phyloP scores from a whole-genome alignment of 1,140 invertebrate genomes.

The Dryas iulia region DNA sequence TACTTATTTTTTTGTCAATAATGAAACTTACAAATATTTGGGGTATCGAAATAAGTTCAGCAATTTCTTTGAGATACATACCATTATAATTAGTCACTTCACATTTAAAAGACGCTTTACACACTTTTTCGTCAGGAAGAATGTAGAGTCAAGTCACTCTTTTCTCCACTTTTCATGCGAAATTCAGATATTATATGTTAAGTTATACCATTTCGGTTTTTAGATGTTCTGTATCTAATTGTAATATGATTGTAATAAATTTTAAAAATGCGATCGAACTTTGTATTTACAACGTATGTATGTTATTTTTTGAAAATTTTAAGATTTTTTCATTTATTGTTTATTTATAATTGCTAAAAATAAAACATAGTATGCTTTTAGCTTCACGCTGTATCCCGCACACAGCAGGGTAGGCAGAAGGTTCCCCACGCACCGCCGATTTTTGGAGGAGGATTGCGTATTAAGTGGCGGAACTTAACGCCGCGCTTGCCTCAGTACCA shows the following conservation, averaged over 20 bases:
- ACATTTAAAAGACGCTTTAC: too few species aligned
- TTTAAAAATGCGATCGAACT: too few species aligned
- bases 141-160: too few species aligned
- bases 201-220: too few species aligned
- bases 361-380: background rate
- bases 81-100: too few species aligned
- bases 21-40: background rate
- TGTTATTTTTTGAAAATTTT: background rate
- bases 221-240: too few species aligned
- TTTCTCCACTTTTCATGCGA: too few species aligned
- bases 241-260: too few species aligned
- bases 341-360: background rate
- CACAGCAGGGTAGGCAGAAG: background rate
- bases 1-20: background rate
- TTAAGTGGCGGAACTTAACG: background rate
- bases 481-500: background rate
- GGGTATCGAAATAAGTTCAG: background rate
- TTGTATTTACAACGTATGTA: background rate
- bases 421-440: background rate
- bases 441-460: background rate
- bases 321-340: background rate
- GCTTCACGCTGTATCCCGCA: background rate
- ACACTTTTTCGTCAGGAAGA: too few species aligned
- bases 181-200: too few species aligned
- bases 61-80: background rate